Evolutionary conservation across 2,888 invertebrate genomes (phyloP).

Genomic region (Tromatobia lineatoria): DNA sequence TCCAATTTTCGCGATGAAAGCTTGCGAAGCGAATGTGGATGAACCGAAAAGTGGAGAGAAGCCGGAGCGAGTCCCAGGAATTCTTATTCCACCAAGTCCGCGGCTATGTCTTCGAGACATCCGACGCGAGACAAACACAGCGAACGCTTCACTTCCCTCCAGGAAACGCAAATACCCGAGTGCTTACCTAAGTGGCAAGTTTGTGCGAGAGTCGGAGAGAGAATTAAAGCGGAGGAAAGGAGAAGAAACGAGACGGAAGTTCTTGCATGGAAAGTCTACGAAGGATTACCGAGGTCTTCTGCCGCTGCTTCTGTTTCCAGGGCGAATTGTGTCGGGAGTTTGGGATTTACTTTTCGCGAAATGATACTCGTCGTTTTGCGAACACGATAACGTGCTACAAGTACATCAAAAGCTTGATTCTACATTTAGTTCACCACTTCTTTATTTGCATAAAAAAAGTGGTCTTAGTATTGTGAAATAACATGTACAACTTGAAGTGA

Average conservation of each 20-base stretch:
- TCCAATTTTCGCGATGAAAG: slow-evolving; percentile 21
- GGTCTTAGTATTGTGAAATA: not conserved
- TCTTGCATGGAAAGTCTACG: slow-evolving; percentile 48
- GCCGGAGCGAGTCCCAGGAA: not conserved
- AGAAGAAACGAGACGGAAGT: slow-evolving; percentile 46
- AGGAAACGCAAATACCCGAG: slow-evolving; percentile 68
- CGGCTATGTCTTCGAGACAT: slow-evolving; percentile 39
- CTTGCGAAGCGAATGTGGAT: slow-evolving; percentile 14
- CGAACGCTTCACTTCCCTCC: slow-evolving; percentile 26
- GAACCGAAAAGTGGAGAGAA: slow-evolving; percentile 32
- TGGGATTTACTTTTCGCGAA: slow-evolving; percentile 13
- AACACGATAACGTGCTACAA: slow-evolving; percentile 6
- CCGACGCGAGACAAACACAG: slow-evolving; percentile 42
- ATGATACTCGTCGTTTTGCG: slow-evolving; percentile 17
- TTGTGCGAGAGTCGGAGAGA: slow-evolving; percentile 54
- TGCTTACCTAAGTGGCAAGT: slow-evolving; percentile 70
- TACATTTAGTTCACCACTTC: not conserved
- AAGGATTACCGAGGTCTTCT: slow-evolving; percentile 50
- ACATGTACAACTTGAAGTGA: not conserved
- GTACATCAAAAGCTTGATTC: not conserved
- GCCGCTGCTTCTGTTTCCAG: not conserved
- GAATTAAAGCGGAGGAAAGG: slow-evolving; percentile 57
- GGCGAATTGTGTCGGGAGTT: slow-evolving; percentile 32
- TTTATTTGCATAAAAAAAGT: not conserved
- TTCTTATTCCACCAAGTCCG: slow-evolving; percentile 50